Evolutionary conservation across 2,888 invertebrate genomes (phyloP).

Genomic region (Rhyacophila evoluta): DNA sequence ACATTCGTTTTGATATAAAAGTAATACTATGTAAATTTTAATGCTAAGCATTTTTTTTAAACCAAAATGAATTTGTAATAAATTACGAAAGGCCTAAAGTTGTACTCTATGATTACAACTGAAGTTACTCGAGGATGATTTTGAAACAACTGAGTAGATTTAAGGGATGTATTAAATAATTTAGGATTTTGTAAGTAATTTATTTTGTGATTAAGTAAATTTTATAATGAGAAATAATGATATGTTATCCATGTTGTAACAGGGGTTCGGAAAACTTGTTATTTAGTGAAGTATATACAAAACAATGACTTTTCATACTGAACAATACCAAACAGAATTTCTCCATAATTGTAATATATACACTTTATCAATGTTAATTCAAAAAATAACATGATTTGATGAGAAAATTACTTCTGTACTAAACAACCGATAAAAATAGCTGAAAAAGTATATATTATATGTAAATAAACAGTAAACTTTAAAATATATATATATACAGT

Average conservation of each 20-base stretch:
- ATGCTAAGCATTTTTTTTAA: not conserved
- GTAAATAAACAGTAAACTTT: too few relatives aligned
- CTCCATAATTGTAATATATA: too few relatives aligned
- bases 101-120: constrained; percentile 43
- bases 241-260: not conserved
- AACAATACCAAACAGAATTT: not conserved
- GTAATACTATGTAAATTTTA: not conserved
- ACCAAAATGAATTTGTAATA: constrained; percentile 6
- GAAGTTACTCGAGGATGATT: constrained; percentile 1
- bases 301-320: not conserved
- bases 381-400: too few relatives aligned
- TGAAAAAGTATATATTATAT: too few relatives aligned
- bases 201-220: not conserved
- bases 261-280: not conserved
- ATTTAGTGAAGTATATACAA: not conserved
- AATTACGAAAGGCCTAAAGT: constrained; percentile 32
- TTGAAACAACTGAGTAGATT: not conserved
- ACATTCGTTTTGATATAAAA: constrained; percentile 14
- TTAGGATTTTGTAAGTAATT: not conserved
- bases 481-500: too few relatives aligned
- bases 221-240: not conserved
- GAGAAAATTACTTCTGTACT: too few relatives aligned
- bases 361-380: too few relatives aligned
- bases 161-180: not conserved
- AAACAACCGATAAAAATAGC: too few relatives aligned